Evolutionary conservation across 53 echinoderm and acorn worm species (phyloP).

Genomic region (Zoroaster sp.): DNA sequence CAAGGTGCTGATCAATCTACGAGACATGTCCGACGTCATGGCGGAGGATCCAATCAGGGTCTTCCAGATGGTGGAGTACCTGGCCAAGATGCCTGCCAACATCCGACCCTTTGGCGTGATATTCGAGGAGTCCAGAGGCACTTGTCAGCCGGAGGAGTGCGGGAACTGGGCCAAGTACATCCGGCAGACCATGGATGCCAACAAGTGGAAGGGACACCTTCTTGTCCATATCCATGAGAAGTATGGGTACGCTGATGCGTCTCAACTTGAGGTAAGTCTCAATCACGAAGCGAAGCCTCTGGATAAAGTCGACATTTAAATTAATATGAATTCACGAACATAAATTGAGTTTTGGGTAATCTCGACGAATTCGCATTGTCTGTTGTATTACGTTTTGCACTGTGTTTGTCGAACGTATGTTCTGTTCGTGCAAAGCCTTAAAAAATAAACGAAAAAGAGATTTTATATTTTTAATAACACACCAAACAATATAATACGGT

Average conservation of each 20-base stretch:
- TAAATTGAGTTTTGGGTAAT: too few species aligned
- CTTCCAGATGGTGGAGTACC: constrained; percentile 45
- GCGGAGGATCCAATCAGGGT: constrained; percentile 17
- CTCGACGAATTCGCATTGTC: too few species aligned
- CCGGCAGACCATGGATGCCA: constrained; percentile 42
- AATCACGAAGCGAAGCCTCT: too few species aligned
- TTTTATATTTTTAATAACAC: too few species aligned
- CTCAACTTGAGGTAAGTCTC: constrained; percentile 51
- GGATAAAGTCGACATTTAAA: too few species aligned
- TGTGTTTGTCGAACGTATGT: too few species aligned
- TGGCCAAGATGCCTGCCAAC: constrained; percentile 49
- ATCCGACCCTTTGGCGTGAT: constrained; percentile 49
- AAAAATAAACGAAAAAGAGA: too few species aligned
- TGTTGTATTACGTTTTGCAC: too few species aligned
- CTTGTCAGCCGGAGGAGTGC: constrained; percentile 40
- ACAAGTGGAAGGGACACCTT: constrained; percentile 46
- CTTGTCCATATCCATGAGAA: constrained; percentile 65
- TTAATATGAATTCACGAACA: too few species aligned
- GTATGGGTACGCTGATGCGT: constrained; percentile 47
- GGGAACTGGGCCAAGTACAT: constrained; percentile 50
- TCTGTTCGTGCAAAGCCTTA: too few species aligned
- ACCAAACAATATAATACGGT: too few species aligned
- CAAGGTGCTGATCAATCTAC: constrained; percentile 45
- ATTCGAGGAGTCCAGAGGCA: constrained; percentile 50
- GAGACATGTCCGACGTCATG: constrained; percentile 63